Conservation (phyloP, 2,888 invertebrate genomes). For the Conops quadrifasciatus region DNA sequence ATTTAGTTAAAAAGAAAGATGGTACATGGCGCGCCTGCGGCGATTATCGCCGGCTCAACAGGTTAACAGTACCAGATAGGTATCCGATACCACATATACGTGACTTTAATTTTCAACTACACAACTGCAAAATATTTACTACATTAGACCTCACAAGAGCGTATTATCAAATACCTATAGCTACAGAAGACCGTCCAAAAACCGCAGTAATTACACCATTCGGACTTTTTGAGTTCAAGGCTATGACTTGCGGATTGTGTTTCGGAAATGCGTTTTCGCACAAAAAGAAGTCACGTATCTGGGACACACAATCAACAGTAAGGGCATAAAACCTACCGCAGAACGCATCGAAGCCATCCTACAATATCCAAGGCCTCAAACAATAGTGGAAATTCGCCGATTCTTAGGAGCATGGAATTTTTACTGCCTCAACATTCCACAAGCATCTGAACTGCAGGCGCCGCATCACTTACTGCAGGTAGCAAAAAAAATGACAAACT, state of each 20-base stretch:
- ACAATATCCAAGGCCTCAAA: conserved; percentile 32
- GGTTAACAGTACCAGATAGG: conserved; percentile 50
- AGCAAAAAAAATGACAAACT: conserved; percentile 41
- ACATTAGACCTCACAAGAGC: conserved; percentile 49
- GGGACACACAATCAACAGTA: conserved; percentile 35
- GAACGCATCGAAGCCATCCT: conserved; percentile 25
- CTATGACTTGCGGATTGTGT: conserved; percentile 56
- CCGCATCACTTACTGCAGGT: conserved; percentile 31
- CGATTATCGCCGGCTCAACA: conserved; percentile 37
- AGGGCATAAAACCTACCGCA: conserved; percentile 39
- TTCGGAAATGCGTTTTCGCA: conserved; percentile 49
- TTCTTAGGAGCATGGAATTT: conserved; percentile 47
- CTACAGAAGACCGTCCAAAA: conserved; percentile 49
- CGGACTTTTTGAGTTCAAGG: conserved; percentile 53
- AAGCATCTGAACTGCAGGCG: conserved; percentile 34
- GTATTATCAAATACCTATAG: conserved; percentile 55
- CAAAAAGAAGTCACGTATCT: conserved; percentile 31
- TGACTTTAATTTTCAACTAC: conserved; percentile 44
- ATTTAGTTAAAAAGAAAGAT: conserved; percentile 39
- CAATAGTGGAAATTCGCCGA: conserved; percentile 38
- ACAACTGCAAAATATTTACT: conserved; percentile 50
- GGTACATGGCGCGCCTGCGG: conserved; percentile 39
- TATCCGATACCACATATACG: conserved; percentile 52
- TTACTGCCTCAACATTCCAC: conserved; percentile 42
- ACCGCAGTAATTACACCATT: conserved; percentile 55